Evolutionary conservation across 2,888 invertebrate genomes (phyloP), one percentile per base, ranked within the genome.

Genomic region (Gnatocerus cornutus): DNA sequence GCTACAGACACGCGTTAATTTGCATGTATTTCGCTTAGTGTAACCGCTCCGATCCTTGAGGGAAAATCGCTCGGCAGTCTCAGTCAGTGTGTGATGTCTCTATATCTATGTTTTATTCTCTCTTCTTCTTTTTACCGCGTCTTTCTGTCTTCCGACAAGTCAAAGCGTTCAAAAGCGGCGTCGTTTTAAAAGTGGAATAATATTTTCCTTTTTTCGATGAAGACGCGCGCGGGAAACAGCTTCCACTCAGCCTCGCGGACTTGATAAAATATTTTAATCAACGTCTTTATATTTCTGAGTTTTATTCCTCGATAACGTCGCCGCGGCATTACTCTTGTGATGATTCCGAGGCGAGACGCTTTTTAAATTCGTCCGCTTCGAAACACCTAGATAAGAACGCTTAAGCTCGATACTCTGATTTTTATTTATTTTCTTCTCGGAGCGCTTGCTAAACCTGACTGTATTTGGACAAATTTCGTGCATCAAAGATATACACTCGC

Each of bases 241-340:
- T 78, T 77, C 74, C 74, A 76, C 76, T 76, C 73, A 75, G 76
- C 67, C 43, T 74, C 79, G 76, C 75, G 74, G 78, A 78, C 78
- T 80, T 79, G 79, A 80, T 81, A 79, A 81, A 81, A 80, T 81
- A 80, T 81, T 81, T 80, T 81, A 81, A 80, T 81, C 80, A 80
- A 78, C 79, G 79, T 78, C 79, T 77, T 78, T 79, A 77, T 79
- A 79, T 79, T 79, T 78, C 76, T 72, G 69, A 75, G 73, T 77
- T 77, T 77, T 75, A 76, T 77, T 74, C 72, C 71, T 68, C 72
- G 78, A 76, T 78, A 77, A 76, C 76, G 76, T 73, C 73, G 71
- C 72, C 67, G 72, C 71, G 71, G 66, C 74, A 74, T 73, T 76
- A 76, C 73, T 71, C 69, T 67, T 48, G 37, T 66, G 66, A 59